A percentile compares a stretch with the other conserved stretches of the same genome.
These are phyloP conservation scores for Perizoma flavofasciatum DNA, from an alignment of 2,888 invertebrate genomes.

Conservation along the genomic window DNA sequence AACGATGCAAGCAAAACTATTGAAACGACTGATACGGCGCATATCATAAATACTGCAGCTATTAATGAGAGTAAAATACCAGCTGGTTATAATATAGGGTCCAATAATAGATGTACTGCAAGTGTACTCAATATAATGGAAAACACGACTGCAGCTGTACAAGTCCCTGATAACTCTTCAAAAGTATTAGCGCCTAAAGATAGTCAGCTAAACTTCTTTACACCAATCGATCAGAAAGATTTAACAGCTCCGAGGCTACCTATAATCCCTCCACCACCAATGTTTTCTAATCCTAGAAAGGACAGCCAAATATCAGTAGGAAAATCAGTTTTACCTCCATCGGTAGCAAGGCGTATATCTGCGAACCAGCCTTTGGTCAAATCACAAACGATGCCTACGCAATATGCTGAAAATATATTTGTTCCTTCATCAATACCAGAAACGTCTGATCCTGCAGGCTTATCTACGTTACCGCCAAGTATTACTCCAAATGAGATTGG, in stretches of 20 bases:
- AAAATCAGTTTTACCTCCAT: slow-evolving; percentile 69
- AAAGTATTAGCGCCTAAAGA: slow-evolving; percentile 27
- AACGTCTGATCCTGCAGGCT: not conserved
- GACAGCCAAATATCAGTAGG: slow-evolving; percentile 49
- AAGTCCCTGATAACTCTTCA: slow-evolving; percentile 21
- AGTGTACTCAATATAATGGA: not conserved
- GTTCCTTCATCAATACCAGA: slow-evolving; percentile 50
- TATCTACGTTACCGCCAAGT: not conserved
- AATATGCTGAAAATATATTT: slow-evolving; percentile 59
- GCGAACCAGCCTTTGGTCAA: slow-evolving; percentile 65
- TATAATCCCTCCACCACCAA: slow-evolving; percentile 73
- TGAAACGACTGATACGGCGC: slow-evolving; percentile 6
- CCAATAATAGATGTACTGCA: not conserved
- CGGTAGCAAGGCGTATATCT: slow-evolving; percentile 70
- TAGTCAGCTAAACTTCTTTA: slow-evolving; percentile 18
- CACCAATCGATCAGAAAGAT: slow-evolving; percentile 28
- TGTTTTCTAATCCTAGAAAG: slow-evolving; percentile 62
- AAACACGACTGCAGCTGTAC: slow-evolving; percentile 7
- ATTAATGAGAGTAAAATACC: not conserved
- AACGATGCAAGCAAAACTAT: slow-evolving; percentile 5
- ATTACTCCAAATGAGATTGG: slow-evolving; percentile 4
- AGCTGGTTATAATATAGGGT: not conserved
- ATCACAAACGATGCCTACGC: slow-evolving; percentile 44
- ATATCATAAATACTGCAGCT: slow-evolving; percentile 6
- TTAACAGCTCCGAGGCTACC: slow-evolving; percentile 33